Base-by-base conservation (phyloP, 2,113 vertebrate genomes). In the Hydrolagus affinis region DNA sequence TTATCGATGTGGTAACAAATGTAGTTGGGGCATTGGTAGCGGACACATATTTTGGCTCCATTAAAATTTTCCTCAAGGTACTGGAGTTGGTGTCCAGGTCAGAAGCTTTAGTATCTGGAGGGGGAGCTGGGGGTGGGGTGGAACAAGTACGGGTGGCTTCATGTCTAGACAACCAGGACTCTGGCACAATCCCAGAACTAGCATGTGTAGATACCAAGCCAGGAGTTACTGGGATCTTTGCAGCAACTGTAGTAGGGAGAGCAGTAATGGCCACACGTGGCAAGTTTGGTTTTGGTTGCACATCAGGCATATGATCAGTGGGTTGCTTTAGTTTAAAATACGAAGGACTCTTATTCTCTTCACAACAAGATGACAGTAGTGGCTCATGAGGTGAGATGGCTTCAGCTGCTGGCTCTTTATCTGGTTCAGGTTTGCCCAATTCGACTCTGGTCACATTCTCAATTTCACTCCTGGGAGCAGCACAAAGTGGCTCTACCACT, bases 21-120 rank as follows among this genome's bases (percentile, higher is more conserved):
- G 95, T 97, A 68, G 93, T 94, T 70, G 88, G 92, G 85, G 87
- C 93, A 64, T 86, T 93, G 87, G 95, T 90, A 0, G 97, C 94
- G 0, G 97, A 96, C 0, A 97, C 95, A 0, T 99, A 99, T 78
- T 99, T 99, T 25, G 98, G 98, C 88, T 99, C 98, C 97, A 98
- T 99, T 74, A 99, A 93, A 85, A 99, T 99, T 90, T 98, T 99
- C 86, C 98, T 93, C 90, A 99, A 90, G 0, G 98, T 98, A 89
- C 97, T 99, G 59, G 98, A 98, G 88, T 94, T 97, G 0, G 95
- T 92, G 85, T 98, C 96, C 0, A 98, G 89, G 83, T 98, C 97
- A 0, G 97, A 99, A 0, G 97, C 98, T 91, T 99, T 99, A 0
- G 98, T 98, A 87, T 99, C 97, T 0, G 97, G 96, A 0, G 97